Evolutionary conservation across 2,888 invertebrate genomes (phyloP).

Genomic region (Cacoxenus indagator): DNA sequence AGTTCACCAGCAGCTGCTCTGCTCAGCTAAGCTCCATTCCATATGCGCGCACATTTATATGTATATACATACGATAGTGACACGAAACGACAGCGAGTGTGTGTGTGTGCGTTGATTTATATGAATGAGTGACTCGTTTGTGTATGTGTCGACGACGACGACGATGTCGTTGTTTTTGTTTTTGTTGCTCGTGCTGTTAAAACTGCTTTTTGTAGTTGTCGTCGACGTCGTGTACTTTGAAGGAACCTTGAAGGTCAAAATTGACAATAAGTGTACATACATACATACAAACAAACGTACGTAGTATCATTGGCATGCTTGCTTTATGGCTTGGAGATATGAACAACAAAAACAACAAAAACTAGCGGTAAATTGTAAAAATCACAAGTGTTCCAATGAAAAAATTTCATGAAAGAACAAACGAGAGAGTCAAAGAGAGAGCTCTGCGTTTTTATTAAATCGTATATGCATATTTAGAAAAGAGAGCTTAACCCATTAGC

Average conservation of each 20-base stretch:
- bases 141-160: conserved; percentile 25
- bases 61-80: conserved; percentile 26
- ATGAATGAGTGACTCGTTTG: conserved; percentile 37
- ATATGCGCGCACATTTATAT: conserved; percentile 20
- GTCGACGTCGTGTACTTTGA: conserved; percentile 57
- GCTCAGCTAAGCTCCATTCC: conserved; percentile 22
- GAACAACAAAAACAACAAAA: no score
- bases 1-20: conserved; percentile 30
- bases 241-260: conserved; percentile 71
- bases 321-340: conserved; percentile 10
- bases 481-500: not conserved
- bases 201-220: not conserved
- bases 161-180: conserved; percentile 23
- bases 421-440: not conserved
- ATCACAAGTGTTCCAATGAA: not conserved
- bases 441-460: not conserved
- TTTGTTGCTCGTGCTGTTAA: no score
- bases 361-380: conserved; percentile 2
- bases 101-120: conserved; percentile 32
- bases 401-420: no score
- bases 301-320: conserved; percentile 9
- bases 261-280: conserved; percentile 62
- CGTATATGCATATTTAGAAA: not conserved
- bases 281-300: not conserved
- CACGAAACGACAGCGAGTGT: conserved; percentile 32